Percentiles rank a stretch among this genome's conserved stretches.
phyloP scores from a whole-genome alignment of 2,113 vertebrate species.

The Tragulus kanchil region DNA sequence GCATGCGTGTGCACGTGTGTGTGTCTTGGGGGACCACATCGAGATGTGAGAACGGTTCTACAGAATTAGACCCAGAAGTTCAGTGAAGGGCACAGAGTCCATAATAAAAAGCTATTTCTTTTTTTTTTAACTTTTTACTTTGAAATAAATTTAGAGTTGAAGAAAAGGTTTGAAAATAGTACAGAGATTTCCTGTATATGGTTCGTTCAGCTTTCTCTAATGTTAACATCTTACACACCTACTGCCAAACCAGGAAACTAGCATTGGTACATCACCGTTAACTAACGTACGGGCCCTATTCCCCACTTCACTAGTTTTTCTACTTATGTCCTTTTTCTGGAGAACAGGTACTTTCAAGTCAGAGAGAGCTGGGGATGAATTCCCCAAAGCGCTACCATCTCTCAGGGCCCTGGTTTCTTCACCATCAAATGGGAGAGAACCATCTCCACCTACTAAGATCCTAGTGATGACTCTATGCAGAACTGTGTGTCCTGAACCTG shows the following conservation, averaged over 20 bases:
- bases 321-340: not conserved
- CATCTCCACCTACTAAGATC: accelerated
- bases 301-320: not conserved
- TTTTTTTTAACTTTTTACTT: not conserved
- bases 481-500: not conserved
- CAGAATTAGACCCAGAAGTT: not conserved
- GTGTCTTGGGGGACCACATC: accelerated
- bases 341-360: not conserved
- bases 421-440: not conserved
- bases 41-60: not conserved
- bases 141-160: not conserved
- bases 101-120: not conserved
- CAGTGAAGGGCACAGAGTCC: not conserved
- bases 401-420: not conserved
- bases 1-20: not conserved
- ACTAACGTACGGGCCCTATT: not conserved
- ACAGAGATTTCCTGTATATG: accelerated
- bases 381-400: no score
- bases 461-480: no score
- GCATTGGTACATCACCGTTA: accelerated
- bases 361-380: not conserved
- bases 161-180: not conserved
- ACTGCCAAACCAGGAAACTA: not conserved
- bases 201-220: not conserved
- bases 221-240: not conserved